Evolutionary conservation across 1,140 invertebrate species (phyloP), one percentile per base, ranked within the genome.

Genomic region (Tetramorium simillimum): DNA sequence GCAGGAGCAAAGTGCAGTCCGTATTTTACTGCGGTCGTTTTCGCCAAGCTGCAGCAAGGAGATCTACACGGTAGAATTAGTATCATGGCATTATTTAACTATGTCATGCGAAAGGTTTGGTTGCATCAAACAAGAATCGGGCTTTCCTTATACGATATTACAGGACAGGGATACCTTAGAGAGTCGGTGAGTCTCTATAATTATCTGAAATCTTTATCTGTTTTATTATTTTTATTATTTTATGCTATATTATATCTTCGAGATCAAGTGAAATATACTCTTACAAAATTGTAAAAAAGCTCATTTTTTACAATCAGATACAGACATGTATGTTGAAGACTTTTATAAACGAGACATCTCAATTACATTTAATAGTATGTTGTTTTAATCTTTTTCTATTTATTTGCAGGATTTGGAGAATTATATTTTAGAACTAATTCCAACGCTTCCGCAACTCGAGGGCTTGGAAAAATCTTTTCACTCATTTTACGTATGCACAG

Each of bases 401-500:
- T 40, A 28, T 91, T 91, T 90, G 95, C 89, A 98, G 97, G 99
- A 99, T 94, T 95, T 99, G 87, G 99, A 99, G 95, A 98, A 98
- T 93, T 99, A 99, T 93, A 99, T 99, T 89, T 96, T 97, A 46
- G 99, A 99, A 93, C 94, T 99, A 60, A 98, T 99, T 88, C 99
- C 98, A 3, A 99, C 98, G 14, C 93, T 99, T 76, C 97, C 98
- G 2, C 98, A 99, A 89, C 95, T 99, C 0, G 97, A 99, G 93
- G 98, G 98, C 0, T 94, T 99, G 46, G 98, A 99, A 94, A 98
- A 98, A 72, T 98, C 98, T 0, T 99, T 99, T 94, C 98, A 99
- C 92, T 98, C 97, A 14, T 99, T 99, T 96, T 99, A 99, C 94
- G 97, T 99, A 0, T 99, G 99, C 94, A 99, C 99, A 12, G 98